Percentiles rank a stretch among this genome's conserved stretches.
phyloP scores from a whole-genome alignment of 92 coral and sea anemone genomes.

The Epizoanthus scotinus region DNA sequence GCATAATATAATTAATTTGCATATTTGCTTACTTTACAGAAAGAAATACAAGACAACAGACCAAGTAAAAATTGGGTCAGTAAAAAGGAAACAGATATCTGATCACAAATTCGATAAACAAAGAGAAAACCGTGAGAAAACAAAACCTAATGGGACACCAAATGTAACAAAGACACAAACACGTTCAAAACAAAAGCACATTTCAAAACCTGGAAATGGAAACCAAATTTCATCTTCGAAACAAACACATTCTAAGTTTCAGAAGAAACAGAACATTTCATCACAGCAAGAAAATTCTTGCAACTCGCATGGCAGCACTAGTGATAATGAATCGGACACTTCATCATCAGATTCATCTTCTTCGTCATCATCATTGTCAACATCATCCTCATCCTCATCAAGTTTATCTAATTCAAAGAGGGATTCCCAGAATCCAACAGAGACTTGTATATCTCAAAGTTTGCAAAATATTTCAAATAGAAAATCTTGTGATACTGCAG shows the following conservation, averaged over 20 bases:
- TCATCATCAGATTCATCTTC: slow-evolving; percentile 32
- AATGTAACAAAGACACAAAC: not conserved
- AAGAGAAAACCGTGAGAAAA: too few relatives aligned
- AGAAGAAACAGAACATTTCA: not conserved
- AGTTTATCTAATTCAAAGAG: slow-evolving; percentile 2
- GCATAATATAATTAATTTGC: too few relatives aligned
- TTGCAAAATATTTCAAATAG: not conserved
- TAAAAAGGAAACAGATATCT: too few relatives aligned
- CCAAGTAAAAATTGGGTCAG: too few relatives aligned
- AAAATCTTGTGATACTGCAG: not conserved
- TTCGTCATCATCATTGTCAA: slow-evolving; percentile 31
- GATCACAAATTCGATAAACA: too few relatives aligned
- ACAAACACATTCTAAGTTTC: not conserved
- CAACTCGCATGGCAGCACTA: too few relatives aligned
- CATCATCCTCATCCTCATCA: slow-evolving; percentile 22
- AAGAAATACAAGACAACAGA: too few relatives aligned
- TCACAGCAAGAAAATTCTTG: not conserved
- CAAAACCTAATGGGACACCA: too few relatives aligned
- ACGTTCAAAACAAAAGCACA: not conserved
- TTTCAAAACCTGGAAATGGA: not conserved
- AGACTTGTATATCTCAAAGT: too few relatives aligned
- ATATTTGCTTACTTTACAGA: too few relatives aligned
- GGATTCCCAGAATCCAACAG: too few relatives aligned
- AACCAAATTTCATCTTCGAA: slow-evolving; percentile 11
- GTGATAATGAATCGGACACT: slow-evolving; percentile 7